These are phyloP conservation scores for Euwallacea fornicatus DNA, from an alignment of 1,140 invertebrate species.

Conservation along the genomic window DNA sequence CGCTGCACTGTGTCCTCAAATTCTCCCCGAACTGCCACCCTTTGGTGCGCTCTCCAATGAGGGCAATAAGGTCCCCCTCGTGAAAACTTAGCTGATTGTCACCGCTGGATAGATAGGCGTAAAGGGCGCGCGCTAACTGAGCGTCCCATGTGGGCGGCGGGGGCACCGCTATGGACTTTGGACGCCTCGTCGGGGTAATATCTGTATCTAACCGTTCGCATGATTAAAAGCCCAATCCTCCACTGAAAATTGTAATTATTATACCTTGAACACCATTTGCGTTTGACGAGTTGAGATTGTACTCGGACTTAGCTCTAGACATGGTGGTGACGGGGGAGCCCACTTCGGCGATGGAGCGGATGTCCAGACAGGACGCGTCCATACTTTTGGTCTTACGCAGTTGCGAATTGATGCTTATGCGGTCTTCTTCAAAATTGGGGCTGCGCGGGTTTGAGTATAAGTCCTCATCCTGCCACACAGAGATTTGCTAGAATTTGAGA, in stretches of 20 bases:
- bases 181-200: constrained; percentile 62
- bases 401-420: constrained; percentile 68
- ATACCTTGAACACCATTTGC: constrained; percentile 22
- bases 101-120: constrained; percentile 86
- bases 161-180: constrained; percentile 72
- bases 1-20: constrained; percentile 81
- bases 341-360: constrained; percentile 68
- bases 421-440: constrained; percentile 61
- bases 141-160: constrained; percentile 62
- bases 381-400: constrained; percentile 84
- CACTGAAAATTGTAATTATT: neutral
- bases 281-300: constrained; percentile 72
- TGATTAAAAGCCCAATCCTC: neutral
- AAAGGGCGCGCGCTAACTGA: constrained; percentile 77
- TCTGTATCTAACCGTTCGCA: constrained; percentile 34
- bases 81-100: constrained; percentile 91
- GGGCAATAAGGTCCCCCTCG: constrained; percentile 84
- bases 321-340: constrained; percentile 62
- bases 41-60: constrained; percentile 88
- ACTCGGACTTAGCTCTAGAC: constrained; percentile 83
- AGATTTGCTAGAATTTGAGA: constrained; percentile 65
- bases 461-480: constrained; percentile 76
- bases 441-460: constrained; percentile 66
- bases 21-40: constrained; percentile 97
- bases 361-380: constrained; percentile 82